These are phyloP conservation scores for Cataglyphis cursor DNA, from an alignment of 2,888 invertebrate species.

Conservation along the genomic window DNA sequence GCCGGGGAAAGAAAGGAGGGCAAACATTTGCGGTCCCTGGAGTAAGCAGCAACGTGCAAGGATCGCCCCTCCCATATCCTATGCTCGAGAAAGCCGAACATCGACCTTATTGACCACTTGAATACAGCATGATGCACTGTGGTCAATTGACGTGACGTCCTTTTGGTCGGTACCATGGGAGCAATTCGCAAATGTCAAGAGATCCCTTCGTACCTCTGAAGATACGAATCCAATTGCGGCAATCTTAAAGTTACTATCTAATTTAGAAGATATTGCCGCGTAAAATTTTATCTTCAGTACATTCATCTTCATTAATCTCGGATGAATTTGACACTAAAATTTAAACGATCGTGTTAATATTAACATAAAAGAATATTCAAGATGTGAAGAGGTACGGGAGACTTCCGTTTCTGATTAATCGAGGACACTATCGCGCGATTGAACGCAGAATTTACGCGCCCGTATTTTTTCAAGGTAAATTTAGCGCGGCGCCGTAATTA, in stretches of 20 bases:
- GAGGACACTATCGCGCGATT: constrained; percentile 18
- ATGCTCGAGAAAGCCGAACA: constrained; percentile 75
- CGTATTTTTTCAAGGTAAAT: constrained; percentile 56
- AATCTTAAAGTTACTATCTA: background rate
- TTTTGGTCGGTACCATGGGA: background rate
- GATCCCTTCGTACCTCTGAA: background rate
- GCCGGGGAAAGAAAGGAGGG: constrained; percentile 66
- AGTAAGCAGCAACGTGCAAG: constrained; percentile 78
- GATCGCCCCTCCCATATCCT: constrained; percentile 79
- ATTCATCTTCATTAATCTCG: background rate
- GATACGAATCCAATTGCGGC: background rate
- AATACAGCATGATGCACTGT: constrained; percentile 72
- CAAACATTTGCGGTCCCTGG: constrained; percentile 59
- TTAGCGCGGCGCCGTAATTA: constrained; percentile 61
- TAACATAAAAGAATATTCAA: background rate
- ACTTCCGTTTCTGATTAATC: constrained; percentile 27
- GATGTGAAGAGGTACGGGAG: background rate
- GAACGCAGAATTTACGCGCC: constrained; percentile 41
- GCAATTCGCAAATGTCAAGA: background rate
- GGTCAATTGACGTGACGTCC: constrained; percentile 59
- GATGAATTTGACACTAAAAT: background rate
- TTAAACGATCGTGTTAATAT: background rate
- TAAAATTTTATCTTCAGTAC: background rate
- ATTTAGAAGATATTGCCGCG: background rate
- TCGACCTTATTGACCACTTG: constrained; percentile 81